phyloP scores from a whole-genome alignment of 1,140 invertebrate species.

The Drosophila tropicalis region DNA sequence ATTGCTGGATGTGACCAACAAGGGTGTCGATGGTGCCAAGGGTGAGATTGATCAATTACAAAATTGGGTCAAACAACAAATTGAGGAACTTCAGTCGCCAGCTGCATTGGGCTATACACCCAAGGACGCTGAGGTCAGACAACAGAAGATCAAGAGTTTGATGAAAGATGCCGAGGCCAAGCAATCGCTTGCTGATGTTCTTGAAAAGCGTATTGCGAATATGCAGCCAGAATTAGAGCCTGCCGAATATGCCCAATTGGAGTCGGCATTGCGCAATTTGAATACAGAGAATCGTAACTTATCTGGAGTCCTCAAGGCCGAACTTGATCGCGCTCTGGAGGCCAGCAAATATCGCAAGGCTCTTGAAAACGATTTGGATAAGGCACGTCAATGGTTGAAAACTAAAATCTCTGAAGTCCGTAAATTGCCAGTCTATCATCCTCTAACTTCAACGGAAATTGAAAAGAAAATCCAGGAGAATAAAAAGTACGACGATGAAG shows the following conservation, averaged over 20 bases:
- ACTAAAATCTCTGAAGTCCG: conserved; percentile 89
- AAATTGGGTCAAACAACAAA: conserved; percentile 91
- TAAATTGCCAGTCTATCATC: conserved; percentile 89
- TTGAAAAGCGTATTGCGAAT: conserved; percentile 92
- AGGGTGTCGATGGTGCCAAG: conserved; percentile 90
- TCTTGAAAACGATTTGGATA: conserved; percentile 90
- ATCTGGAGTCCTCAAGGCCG: conserved; percentile 87
- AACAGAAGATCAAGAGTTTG: conserved; percentile 88
- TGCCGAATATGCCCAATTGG: conserved; percentile 89
- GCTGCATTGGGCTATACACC: conserved; percentile 89
- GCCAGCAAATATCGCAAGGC: conserved; percentile 89
- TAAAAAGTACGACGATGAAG: conserved; percentile 89
- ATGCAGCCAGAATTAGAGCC: conserved; percentile 94
- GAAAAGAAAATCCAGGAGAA: conserved; percentile 91
- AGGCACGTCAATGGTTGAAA: conserved; percentile 91
- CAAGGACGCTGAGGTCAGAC: conserved; percentile 88
- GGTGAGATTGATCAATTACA: conserved; percentile 90
- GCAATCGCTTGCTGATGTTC: conserved; percentile 90
- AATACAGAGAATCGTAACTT: conserved; percentile 89
- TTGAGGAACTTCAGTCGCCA: conserved; percentile 87
- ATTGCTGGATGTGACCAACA: conserved; percentile 90
- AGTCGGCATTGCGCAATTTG: conserved; percentile 87
- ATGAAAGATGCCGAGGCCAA: conserved; percentile 94
- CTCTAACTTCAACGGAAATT: conserved; percentile 88
- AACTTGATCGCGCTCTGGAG: conserved; percentile 88